Evolutionary conservation across 2,797 vertebrate species (phyloP).

Genomic region (Helostoma temminkii): DNA sequence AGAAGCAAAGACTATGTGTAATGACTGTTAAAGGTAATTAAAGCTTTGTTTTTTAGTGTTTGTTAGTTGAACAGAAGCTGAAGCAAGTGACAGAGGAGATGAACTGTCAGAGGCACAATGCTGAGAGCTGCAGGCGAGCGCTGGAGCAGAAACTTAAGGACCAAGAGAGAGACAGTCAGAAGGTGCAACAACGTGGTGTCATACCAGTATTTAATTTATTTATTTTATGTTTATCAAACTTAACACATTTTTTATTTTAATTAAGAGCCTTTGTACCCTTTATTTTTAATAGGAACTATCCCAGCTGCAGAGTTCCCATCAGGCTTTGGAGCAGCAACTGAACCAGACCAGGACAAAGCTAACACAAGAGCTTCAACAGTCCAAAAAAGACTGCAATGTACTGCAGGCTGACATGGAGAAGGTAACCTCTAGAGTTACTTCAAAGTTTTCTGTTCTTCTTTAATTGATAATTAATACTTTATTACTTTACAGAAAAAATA

Average conservation of each 20-base stretch:
- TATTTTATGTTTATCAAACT: background rate
- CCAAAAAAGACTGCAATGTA: slow-evolving; percentile 84
- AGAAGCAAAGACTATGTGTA: background rate
- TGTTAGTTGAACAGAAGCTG: slow-evolving; percentile 88
- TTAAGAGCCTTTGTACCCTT: background rate
- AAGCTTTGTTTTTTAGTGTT: slow-evolving; percentile 78
- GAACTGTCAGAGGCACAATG: slow-evolving; percentile 93
- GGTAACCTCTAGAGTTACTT: slow-evolving; percentile 83
- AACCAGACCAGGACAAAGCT: slow-evolving; percentile 86
- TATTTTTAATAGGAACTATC: slow-evolving; percentile 84
- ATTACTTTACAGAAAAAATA: no score
- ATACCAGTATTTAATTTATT: background rate
- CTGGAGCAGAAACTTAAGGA: slow-evolving; percentile 93
- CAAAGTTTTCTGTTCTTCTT: background rate
- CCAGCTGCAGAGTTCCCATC: slow-evolving; percentile 86
- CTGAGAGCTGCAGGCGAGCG: slow-evolving; percentile 85
- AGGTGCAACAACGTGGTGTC: slow-evolving; percentile 77
- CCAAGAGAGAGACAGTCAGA: slow-evolving; percentile 89
- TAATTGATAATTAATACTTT: background rate
- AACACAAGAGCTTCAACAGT: slow-evolving; percentile 90
- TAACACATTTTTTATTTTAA: background rate
- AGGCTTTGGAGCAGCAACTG: slow-evolving; percentile 86
- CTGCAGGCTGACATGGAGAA: slow-evolving; percentile 89
- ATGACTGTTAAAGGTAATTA: background rate
- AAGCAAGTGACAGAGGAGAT: slow-evolving; percentile 91